Conservation (phyloP, 2,797 vertebrate species). For the Lagocephalus sceleratus region DNA sequence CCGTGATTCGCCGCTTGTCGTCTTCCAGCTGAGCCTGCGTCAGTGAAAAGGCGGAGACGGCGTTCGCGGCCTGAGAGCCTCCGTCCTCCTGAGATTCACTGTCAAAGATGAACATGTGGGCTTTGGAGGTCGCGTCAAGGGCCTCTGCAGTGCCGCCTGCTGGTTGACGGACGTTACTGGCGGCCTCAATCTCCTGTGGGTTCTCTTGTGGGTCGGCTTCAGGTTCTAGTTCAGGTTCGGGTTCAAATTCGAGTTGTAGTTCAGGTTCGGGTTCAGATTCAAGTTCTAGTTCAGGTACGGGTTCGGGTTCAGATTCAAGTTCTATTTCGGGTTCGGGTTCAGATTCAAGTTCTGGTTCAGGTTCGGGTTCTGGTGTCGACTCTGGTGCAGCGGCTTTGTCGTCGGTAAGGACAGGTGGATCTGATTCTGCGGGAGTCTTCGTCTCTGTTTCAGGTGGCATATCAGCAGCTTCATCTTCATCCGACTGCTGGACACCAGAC, state of each 20-base stretch:
- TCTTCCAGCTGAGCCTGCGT: constrained; percentile 65
- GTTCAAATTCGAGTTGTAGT: too few relatives aligned
- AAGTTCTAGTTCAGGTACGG: too few relatives aligned
- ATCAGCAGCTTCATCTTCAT: constrained; percentile 21
- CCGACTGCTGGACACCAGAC: constrained; percentile 26
- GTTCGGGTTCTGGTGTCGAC: constrained; percentile 12
- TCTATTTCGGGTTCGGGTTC: too few relatives aligned
- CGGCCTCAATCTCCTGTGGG: background rate
- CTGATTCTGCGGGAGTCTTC: background rate
- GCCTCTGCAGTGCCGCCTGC: background rate
- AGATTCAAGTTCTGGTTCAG: constrained; percentile 2
- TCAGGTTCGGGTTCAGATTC: too few relatives aligned
- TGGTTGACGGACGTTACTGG: background rate
- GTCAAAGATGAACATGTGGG: constrained; percentile 73
- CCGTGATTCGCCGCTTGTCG: constrained; percentile 62
- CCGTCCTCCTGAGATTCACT: constrained; percentile 63
- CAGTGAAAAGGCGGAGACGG: constrained; percentile 22
- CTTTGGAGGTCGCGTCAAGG: constrained; percentile 23
- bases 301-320: too few relatives aligned
- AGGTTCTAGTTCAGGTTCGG: constrained; percentile 10
- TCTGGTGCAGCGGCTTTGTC: constrained; percentile 1
- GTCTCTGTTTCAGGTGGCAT: constrained; percentile 1
- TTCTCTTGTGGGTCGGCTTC: constrained; percentile 3
- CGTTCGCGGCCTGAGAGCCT: constrained; percentile 26
- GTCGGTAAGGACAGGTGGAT: background rate